phyloP scores from a whole-genome alignment of 2,888 invertebrate species.

The Epirrhoe alternata region DNA sequence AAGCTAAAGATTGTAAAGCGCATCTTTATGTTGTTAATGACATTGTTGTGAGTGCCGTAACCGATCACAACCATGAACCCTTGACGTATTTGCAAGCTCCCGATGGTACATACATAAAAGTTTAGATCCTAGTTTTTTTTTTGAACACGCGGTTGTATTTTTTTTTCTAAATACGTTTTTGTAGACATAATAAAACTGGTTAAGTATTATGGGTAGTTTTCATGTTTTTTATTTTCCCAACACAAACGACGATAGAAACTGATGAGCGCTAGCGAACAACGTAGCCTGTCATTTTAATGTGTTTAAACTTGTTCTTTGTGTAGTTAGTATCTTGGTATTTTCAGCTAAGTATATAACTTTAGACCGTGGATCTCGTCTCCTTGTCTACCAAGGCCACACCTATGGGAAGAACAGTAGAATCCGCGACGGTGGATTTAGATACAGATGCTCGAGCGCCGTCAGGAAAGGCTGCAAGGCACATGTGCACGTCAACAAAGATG shows the following conservation, averaged over 20 bases:
- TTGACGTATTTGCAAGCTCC: neutral
- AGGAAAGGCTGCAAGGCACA: constrained; percentile 43
- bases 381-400: constrained; percentile 34
- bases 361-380: constrained; percentile 26
- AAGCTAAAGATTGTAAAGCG: constrained; percentile 20
- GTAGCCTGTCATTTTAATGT: too few species aligned
- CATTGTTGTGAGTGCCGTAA: neutral
- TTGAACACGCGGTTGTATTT: too few species aligned
- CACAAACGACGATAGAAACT: too few species aligned
- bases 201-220: too few species aligned
- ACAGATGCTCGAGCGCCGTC: constrained; percentile 36
- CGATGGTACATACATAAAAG: constrained; percentile 25
- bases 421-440: constrained; percentile 30
- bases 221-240: too few species aligned
- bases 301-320: neutral
- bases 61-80: constrained; percentile 26
- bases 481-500: constrained; percentile 39
- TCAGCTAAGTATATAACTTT: constrained; percentile 32
- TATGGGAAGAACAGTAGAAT: constrained; percentile 34
- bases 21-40: constrained; percentile 7
- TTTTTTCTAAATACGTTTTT: neutral
- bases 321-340: constrained; percentile 8
- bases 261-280: too few species aligned
- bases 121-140: neutral
- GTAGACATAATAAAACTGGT: neutral